Evolutionary conservation across 2,888 invertebrate species (phyloP).

Genomic region (Thysanoteuthis rhombus): DNA sequence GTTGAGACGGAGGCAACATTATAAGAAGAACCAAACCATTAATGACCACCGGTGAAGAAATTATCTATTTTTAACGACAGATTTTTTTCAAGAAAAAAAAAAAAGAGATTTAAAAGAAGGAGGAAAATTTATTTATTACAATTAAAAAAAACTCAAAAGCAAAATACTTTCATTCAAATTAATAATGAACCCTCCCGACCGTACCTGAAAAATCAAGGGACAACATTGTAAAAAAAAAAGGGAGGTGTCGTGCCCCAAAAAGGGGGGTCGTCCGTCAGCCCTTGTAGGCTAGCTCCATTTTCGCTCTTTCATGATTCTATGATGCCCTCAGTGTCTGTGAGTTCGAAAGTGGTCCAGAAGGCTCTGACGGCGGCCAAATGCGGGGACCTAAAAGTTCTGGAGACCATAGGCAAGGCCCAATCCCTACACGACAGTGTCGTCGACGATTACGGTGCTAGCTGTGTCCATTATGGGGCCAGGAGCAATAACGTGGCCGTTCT

Average conservation of each 20-base stretch:
- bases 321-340: conserved; percentile 31
- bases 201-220: not conserved
- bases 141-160: not conserved
- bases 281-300: not conserved
- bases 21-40: no score
- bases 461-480: conserved; percentile 67
- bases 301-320: not conserved
- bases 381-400: conserved; percentile 25
- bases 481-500: conserved; percentile 60
- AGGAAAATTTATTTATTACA: not conserved
- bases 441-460: conserved; percentile 64
- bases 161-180: no score
- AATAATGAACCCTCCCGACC: not conserved
- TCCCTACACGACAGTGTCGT: conserved; percentile 38
- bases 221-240: not conserved
- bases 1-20: no score
- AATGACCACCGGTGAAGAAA: no score
- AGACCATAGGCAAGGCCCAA: conserved; percentile 15
- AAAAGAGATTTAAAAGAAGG: no score
- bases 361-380: conserved; percentile 32
- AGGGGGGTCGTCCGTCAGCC: no score
- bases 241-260: no score
- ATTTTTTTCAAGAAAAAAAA: no score
- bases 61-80: no score
- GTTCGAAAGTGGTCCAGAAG: conserved; percentile 20